Base-by-base conservation (phyloP, 2,797 vertebrate species). In the Darevskia nairensis region DNA sequence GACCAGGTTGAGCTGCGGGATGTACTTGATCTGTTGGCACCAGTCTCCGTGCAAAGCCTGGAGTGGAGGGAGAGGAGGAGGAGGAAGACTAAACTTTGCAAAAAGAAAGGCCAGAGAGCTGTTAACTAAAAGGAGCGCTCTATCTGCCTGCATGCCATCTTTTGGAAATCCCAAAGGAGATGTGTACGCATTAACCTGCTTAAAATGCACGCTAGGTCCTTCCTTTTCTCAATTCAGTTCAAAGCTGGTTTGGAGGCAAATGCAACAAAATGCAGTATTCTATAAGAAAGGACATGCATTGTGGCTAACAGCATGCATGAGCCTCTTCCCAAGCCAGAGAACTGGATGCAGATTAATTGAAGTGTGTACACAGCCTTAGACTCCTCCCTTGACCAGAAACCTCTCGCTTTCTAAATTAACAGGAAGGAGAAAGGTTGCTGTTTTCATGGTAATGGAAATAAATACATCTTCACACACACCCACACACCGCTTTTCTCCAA, bases 11-110 rank as follows among this genome's bases (percentile, higher is more conserved):
- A 95, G 86, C 90, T 96, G 87, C 6, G 94, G 92, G 64, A 96
- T 94, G 91, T 96, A 94, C 93, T 92, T 95, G 39, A 94, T 91
- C 94, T 96, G 94, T 17, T 91, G 90, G 61, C 93, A 95, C 96
- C 96, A 96, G 93, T 89, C 94, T 85, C 87, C 68, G 21, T 93
- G 96, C 84, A 96, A 64, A 0, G 80, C 89, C 96, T 96, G 84
- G 1, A 17, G 1, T 3, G 35, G 23, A 41, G 59, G n/a, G n/a
- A n/a, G n/a, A n/a, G 2, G 46, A 50, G 46, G 46, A 50, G 50
- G 50, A 29, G 25, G 93, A 76, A 86, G 50, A 89, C 68, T 66
- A 82, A 77, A 1, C 0, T 25, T 69, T 9, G 46, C 32, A 61
- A n/a, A 3, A 23, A 13, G 6, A 19, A 2, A 1, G 71, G 2